A percentile compares a stretch with the other conserved stretches of the same genome.
Evolutionary conservation across 2,888 invertebrate genomes (phyloP).

Genomic region (Gari tellinella): DNA sequence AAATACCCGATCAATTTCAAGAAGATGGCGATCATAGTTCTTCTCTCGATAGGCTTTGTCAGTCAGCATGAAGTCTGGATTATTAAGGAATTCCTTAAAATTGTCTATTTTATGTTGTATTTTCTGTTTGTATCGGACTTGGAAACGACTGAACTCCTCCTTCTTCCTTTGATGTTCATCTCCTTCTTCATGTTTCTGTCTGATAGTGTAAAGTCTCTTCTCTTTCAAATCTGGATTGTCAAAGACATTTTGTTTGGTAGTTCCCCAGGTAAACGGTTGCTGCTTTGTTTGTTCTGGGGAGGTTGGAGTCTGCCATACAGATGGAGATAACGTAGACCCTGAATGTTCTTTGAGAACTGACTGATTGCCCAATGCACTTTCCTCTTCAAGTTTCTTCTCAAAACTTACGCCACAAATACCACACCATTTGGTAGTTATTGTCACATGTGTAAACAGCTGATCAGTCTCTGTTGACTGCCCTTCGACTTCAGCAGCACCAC

Average conservation of each 20-base stretch:
- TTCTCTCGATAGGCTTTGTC: slow-evolving; percentile 19
- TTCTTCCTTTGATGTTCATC: slow-evolving; percentile 16
- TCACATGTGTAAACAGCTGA: slow-evolving; percentile 39
- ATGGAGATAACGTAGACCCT: neutral
- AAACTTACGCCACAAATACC: slow-evolving; percentile 62
- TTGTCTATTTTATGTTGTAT: slow-evolving; percentile 26
- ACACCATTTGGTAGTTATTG: slow-evolving; percentile 56
- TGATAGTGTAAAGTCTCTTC: slow-evolving; percentile 1
- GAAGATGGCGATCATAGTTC: slow-evolving; percentile 13
- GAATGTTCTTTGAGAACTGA: slow-evolving; percentile 14
- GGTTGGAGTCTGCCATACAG: neutral
- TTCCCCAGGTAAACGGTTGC: neutral
- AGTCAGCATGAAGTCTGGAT: slow-evolving; percentile 22
- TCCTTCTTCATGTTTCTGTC: slow-evolving; percentile 15
- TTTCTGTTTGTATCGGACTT: slow-evolving; percentile 17
- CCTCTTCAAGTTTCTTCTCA: slow-evolving; percentile 18
- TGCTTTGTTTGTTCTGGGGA: neutral
- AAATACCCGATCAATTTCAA: slow-evolving; percentile 25
- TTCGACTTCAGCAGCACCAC: slow-evolving; percentile 14
- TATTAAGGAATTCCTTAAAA: slow-evolving; percentile 28
- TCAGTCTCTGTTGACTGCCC: neutral
- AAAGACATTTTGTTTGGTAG: neutral
- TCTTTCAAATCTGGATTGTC: neutral
- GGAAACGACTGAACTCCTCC: slow-evolving; percentile 22
- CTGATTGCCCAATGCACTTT: slow-evolving; percentile 2